These are phyloP conservation scores for Prietella phreatophila DNA, from an alignment of 2,113 vertebrate species.

Conservation along the genomic window DNA sequence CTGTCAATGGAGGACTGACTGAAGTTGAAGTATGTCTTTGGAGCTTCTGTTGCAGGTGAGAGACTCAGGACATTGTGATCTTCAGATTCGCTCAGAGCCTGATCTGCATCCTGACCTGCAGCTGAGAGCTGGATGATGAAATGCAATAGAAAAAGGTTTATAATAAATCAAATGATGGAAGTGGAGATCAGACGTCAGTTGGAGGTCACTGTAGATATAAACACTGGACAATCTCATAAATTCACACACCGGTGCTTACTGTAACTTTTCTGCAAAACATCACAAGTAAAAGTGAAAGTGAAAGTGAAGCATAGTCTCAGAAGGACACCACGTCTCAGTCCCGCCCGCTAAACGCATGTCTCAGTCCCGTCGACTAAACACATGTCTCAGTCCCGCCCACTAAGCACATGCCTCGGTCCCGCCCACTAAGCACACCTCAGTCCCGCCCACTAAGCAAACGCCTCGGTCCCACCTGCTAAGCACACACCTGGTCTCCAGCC, in stretches of 20 bases:
- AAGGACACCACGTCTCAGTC: not conserved
- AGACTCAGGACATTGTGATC: slow-evolving; percentile 48
- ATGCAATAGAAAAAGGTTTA: slow-evolving; percentile 47
- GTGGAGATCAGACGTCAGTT: not conserved
- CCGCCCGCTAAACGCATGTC: not conserved
- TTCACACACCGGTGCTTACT: not conserved
- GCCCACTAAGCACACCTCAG: too few relatives aligned
- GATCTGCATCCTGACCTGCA: slow-evolving; percentile 48
- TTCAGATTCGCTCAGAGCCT: slow-evolving; percentile 55
- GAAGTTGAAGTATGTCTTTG: slow-evolving; percentile 33
- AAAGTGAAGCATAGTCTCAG: not conserved
- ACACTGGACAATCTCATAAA: not conserved
- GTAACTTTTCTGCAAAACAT: not conserved
- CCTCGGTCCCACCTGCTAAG: too few relatives aligned
- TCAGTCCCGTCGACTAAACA: too few relatives aligned
- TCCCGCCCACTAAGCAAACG: too few relatives aligned
- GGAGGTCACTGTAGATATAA: not conserved
- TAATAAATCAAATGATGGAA: slow-evolving; percentile 7
- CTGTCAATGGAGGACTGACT: slow-evolving; percentile 49
- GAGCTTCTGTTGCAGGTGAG: slow-evolving; percentile 8
- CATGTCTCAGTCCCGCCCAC: too few relatives aligned
- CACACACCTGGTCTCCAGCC: too few relatives aligned
- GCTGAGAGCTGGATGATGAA: slow-evolving; percentile 66
- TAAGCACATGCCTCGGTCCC: too few relatives aligned
- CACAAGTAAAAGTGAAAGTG: not conserved